Evolutionary conservation across 2,113 vertebrate species (phyloP), one percentile per base, ranked within the genome.

Genomic region (Dicentrarchus labrax): DNA sequence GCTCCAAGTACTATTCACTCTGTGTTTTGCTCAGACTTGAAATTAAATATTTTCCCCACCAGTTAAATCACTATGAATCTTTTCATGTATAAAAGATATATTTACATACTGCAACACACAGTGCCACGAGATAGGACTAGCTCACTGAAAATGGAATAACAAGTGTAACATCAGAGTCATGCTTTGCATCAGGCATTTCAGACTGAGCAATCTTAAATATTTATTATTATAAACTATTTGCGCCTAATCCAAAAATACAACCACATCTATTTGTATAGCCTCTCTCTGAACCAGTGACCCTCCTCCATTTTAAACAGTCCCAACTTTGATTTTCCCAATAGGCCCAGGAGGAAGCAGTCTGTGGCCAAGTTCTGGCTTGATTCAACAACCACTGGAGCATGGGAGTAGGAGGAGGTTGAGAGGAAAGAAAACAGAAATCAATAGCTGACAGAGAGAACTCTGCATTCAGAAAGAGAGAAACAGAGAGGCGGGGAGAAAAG

Each of bases 341-440:
- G 72, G 68, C 70, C 79, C 68, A 53, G 21, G 71, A 84, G 68
- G 80, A 78, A 78, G 71, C 62, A 65, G 80, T 41, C 79, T 85
- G 89, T 72, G 72, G 86, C 87, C 53, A 13, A 76, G 85, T 22
- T 76, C 62, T 8, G 57, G 71, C 72, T 89, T 80, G 72, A 89
- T 76, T 89, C 79, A 91, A 83, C 85, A 83, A 70, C 59, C 78
- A 67, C 72, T 66, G 71, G 57, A 70, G 86, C 83, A 79, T 24
- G 57, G 72, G 36, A 68, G 72, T 2, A 67, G 65, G 62, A 81
- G 64, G 76, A 80, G 79, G 79, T 61, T 45, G 83, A 85, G 87
- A 84, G 67, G 61, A 51, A 70, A 53, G 72, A 81, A 78, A 88
- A 53, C 56, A 80, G 50, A 80, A 91, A 94, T 92, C 91, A 69